Base-by-base conservation (phyloP, 2,113 vertebrate species). In the Polyodon spathula region DNA sequence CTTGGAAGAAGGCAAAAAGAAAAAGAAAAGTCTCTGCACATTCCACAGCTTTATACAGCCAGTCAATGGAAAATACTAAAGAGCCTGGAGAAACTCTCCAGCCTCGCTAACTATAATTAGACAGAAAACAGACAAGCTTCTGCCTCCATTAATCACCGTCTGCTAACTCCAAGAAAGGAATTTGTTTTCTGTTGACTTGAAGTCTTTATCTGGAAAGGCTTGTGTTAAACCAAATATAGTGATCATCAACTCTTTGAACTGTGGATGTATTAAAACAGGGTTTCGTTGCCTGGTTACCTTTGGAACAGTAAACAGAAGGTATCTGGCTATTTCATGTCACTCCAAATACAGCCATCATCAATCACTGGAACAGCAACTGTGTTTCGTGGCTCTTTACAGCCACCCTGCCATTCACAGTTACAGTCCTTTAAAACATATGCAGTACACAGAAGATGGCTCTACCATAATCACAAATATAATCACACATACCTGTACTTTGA, bases 41-140 rank as follows among this genome's bases (percentile, higher is more conserved):
- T 76, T 71, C 71, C 69, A 65, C 27, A 56, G 40, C 61, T 59
- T 62, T 64, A 60, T 61, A 62, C 64, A 62, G 55, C 54, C 58
- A 60, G 56, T 59, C 44, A 44, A 42, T 50, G 56, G 60, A 62
- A 56, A 58, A 66, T 44, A 44, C 64, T 56, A 59, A 70, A 71
- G 69, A 57, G 66, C 69, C 71, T 66, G 68, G 76, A 72, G 58
- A 68, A 68, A 44, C 39, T 64, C 66, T 62, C 76, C 83, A 79
- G 83, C 83, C 79, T 81, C 75, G 10, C 63, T 66, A 72, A 70
- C 88, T 88, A 85, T 85, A 85, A 86, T 87, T 88, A 90, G 84
- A 71, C 63, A 62, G 44, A 56, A 61, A 59, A 65, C 71, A 66
- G 54, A 70, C 66, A 27, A 65, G 63, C 63, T 50, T 40, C 64